Evolutionary conservation across 1,140 invertebrate species (phyloP), one percentile per base, ranked within the genome.

Genomic region (Solen grandis): DNA sequence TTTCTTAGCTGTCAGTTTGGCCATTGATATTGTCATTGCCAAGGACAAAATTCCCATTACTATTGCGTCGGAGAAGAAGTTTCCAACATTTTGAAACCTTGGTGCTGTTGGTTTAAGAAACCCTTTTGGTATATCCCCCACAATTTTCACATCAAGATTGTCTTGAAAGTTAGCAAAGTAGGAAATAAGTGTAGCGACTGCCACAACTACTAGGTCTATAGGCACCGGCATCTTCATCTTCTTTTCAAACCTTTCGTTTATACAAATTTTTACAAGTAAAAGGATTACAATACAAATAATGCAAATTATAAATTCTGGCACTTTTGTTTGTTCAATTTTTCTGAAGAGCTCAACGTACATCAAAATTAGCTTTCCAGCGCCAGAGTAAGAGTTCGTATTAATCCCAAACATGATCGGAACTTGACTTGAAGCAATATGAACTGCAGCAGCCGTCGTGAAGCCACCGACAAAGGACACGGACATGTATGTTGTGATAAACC

Each of bases 341-440:
- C 73, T 84, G 59, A 88, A 85, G 3, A 92, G 62, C 38, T 89
- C 85, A 27, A 88, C 85, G 72, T 90, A 87, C 27, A 73, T 88
- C 4, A 83, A 70, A n/a, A 92, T 72, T 1, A 90, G 25, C 41
- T 86, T 88, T 10, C 87, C 86, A 0, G 82, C 50, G 8, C 87
- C 87, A 29, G 84, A 41, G 31, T 68, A 50, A 0, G 50, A 14
- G 19, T 22, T 31, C 2, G 88, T 54, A n/a, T 65, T 72, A 0
- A 98, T 90, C 1, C 97, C 97, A 68, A 98, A 93, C 0, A 98
- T 92, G 57, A 87, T 87, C 1, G 83, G 75, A 10, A 98, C 92
- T 93, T 98, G 97, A 0, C 96, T 97, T 91, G 93, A 98, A 96
- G 2, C 96, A 96, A 98, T 97, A 86, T 98, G 96, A 77, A 97